A percentile compares a stretch with the other conserved stretches of the same genome.
Conservation (phyloP, 2,113 vertebrate species). For the Saguinus imperator region DNA sequence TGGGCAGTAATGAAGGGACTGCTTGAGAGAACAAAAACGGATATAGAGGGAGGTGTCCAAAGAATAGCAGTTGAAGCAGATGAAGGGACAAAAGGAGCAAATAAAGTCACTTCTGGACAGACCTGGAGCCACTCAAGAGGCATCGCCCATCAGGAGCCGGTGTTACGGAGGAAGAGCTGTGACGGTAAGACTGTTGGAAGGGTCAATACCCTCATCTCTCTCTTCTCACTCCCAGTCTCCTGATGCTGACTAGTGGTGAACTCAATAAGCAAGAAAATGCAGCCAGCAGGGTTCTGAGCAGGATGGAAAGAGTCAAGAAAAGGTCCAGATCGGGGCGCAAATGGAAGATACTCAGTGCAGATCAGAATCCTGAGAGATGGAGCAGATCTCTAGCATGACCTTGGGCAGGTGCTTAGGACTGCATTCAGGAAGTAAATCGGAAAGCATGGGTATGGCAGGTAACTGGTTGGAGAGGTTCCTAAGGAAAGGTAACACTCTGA, state of each 20-base stretch:
- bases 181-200: background rate
- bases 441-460: background rate
- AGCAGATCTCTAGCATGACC: background rate
- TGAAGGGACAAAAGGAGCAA: background rate
- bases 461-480: background rate
- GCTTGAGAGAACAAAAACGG: background rate
- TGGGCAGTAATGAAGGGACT: background rate
- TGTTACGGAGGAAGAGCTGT: background rate
- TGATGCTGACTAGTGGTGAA: background rate
- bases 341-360: background rate
- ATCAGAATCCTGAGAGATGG: background rate
- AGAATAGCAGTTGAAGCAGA: background rate
- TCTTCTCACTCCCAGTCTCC: background rate
- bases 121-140: background rate
- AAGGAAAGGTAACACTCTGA: background rate
- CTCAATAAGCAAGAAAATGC: background rate
- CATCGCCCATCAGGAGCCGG: rapidly evolving
- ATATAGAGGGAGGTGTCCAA: background rate
- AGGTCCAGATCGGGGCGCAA: background rate
- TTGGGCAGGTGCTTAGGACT: background rate
- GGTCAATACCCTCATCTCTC: rapidly evolving
- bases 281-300: background rate
- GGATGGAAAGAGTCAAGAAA: background rate
- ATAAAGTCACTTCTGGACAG: rapidly evolving
- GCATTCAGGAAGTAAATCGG: background rate